phyloP scores from a whole-genome alignment of 2,113 vertebrate genomes.

The Cervus canadensis region DNA sequence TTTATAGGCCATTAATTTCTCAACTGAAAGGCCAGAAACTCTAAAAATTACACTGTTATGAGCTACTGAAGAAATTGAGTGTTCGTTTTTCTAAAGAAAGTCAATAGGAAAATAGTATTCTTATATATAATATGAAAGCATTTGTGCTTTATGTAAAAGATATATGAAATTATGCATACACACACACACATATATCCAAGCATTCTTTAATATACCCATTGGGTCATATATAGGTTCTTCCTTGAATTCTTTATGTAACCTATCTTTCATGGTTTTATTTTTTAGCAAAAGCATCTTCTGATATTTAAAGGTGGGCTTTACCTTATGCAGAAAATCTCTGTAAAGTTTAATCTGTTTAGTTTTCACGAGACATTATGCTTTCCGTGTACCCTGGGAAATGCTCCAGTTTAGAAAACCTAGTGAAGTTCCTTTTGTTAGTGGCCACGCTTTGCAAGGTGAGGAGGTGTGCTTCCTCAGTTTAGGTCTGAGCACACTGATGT shows the following conservation, averaged over 20 bases:
- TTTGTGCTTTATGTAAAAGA: background rate
- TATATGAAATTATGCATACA: background rate
- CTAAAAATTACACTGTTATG: background rate
- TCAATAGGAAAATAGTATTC: background rate
- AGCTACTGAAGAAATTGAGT: constrained; percentile 12
- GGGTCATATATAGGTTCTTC: background rate
- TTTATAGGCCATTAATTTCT: constrained; percentile 42
- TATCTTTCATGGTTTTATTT: background rate
- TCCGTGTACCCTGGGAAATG: background rate
- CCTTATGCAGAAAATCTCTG: background rate
- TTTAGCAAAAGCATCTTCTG: background rate
- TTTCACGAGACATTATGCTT: background rate
- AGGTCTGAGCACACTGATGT: background rate
- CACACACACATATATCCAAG: background rate
- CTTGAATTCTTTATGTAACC: background rate
- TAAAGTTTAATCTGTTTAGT: background rate
- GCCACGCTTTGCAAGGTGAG: background rate
- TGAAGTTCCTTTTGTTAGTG: background rate
- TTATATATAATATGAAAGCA: background rate
- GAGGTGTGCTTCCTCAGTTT: background rate
- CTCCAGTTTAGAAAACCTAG: background rate
- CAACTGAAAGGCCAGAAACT: background rate
- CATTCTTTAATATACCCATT: background rate
- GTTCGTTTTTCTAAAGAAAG: background rate
- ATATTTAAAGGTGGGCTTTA: background rate